Conservation (phyloP, 2,113 vertebrate genomes). For the Alaudala cheleensis region DNA sequence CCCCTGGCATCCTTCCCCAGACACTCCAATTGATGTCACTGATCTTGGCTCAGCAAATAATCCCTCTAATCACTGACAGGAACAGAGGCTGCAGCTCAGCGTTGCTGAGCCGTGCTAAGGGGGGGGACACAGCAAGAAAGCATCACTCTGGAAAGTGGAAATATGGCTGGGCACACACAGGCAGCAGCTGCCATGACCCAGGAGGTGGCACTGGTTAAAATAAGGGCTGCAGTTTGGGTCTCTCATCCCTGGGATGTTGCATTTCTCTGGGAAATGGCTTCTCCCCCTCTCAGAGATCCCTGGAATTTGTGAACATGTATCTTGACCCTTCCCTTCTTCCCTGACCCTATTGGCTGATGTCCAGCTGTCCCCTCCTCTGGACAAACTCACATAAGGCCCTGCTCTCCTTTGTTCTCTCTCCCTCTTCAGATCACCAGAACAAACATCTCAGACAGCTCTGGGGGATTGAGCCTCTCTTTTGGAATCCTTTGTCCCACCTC, state of each 20-base stretch:
- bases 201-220: neutral
- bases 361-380: too few relatives aligned
- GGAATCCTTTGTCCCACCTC: too few relatives aligned
- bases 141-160: neutral
- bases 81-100: neutral
- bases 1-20: neutral
- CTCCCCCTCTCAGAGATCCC: too few relatives aligned
- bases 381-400: too few relatives aligned
- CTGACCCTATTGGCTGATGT: too few relatives aligned
- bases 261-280: too few relatives aligned
- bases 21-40: slow-evolving; percentile 32
- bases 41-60: slow-evolving; percentile 42
- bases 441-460: too few relatives aligned
- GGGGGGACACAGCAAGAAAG: neutral
- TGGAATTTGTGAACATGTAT: too few relatives aligned
- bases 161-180: neutral
- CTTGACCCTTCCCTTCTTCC: too few relatives aligned
- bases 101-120: neutral
- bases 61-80: slow-evolving; percentile 33
- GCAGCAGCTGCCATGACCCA: neutral
- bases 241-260: neutral
- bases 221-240: neutral
- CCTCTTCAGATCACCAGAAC: too few relatives aligned
- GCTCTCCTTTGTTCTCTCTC: too few relatives aligned
- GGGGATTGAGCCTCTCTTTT: too few relatives aligned